A percentile compares a stretch with the other conserved stretches of the same genome.
Evolutionary conservation across 2,797 vertebrate species (phyloP).

Genomic region (Neosalanx taihuensis): DNA sequence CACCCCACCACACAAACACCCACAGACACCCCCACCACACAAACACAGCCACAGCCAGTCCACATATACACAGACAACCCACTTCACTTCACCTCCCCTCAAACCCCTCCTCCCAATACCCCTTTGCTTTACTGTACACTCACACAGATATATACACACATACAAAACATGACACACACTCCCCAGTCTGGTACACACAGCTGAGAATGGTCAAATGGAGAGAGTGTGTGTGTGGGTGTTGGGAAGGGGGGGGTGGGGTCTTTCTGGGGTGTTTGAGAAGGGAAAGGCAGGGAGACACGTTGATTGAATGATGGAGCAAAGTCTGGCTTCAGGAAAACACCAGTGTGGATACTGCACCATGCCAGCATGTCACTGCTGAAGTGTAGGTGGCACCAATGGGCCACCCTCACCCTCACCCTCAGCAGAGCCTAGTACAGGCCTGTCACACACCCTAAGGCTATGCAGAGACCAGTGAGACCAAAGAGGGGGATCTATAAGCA

Average conservation of each 20-base stretch:
- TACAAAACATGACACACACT: not conserved
- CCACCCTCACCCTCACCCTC: not conserved
- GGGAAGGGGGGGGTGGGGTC: not conserved
- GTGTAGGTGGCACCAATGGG: not conserved
- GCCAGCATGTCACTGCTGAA: not conserved
- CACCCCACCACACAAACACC: not conserved
- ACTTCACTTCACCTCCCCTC: not conserved
- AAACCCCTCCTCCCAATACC: not conserved
- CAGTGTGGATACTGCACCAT: not conserved
- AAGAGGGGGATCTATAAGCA: not conserved
- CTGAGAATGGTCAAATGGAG: slow-evolving; percentile 24
- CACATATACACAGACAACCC: not conserved
- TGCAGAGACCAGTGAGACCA: not conserved
- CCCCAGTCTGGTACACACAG: slow-evolving; percentile 28
- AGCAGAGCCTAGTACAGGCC: not conserved
- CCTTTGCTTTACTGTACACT: not conserved
- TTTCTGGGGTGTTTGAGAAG: slow-evolving; percentile 31
- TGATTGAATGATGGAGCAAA: slow-evolving; percentile 31
- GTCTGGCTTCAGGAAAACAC: slow-evolving; percentile 22
- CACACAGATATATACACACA: not conserved
- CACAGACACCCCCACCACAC: not conserved
- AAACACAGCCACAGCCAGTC: not conserved
- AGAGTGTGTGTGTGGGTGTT: not conserved
- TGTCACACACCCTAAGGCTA: not conserved
- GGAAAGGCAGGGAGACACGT: slow-evolving; percentile 18